Evolutionary conservation across 2,113 vertebrate genomes (phyloP).

Genomic region (Melanostigma gelatinosum): DNA sequence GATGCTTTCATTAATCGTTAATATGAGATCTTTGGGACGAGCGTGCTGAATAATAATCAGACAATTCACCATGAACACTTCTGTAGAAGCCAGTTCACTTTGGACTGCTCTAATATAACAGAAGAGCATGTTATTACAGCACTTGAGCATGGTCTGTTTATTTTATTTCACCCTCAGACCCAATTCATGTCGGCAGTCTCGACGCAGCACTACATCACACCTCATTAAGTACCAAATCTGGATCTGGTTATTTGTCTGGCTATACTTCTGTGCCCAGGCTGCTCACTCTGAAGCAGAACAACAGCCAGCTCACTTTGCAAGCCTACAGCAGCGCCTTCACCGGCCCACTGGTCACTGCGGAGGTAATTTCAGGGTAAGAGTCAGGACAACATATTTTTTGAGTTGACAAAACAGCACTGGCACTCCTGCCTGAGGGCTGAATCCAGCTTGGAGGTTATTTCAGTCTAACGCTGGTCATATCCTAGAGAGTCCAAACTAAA

Average conservation of each 20-base stretch:
- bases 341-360: conserved; percentile 10
- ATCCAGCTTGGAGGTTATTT: conserved; percentile 22
- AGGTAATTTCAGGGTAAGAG: conserved; percentile 54
- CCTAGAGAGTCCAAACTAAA: conserved; percentile 8
- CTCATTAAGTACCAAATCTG: conserved; percentile 65
- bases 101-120: conserved; percentile 15
- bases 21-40: conserved; percentile 27
- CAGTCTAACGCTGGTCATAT: background rate
- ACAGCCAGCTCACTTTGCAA: conserved; percentile 27
- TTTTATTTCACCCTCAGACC: conserved; percentile 54
- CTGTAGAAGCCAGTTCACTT: conserved; percentile 9
- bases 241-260: conserved; percentile 47
- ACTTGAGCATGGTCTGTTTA: conserved; percentile 48
- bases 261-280: conserved; percentile 20
- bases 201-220: conserved; percentile 48
- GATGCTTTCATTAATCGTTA: conserved; percentile 28
- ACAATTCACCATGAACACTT: conserved; percentile 26
- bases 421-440: background rate
- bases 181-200: conserved; percentile 33
- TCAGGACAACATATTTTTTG: conserved; percentile 21
- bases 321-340: conserved; percentile 3
- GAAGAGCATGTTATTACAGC: conserved; percentile 43
- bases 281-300: conserved; percentile 35
- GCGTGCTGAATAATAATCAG: conserved; percentile 39
- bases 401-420: conserved; percentile 4